These are phyloP conservation scores for Cynocephalus volans DNA, from an alignment of 2,113 vertebrate genomes.

Conservation along the genomic window DNA sequence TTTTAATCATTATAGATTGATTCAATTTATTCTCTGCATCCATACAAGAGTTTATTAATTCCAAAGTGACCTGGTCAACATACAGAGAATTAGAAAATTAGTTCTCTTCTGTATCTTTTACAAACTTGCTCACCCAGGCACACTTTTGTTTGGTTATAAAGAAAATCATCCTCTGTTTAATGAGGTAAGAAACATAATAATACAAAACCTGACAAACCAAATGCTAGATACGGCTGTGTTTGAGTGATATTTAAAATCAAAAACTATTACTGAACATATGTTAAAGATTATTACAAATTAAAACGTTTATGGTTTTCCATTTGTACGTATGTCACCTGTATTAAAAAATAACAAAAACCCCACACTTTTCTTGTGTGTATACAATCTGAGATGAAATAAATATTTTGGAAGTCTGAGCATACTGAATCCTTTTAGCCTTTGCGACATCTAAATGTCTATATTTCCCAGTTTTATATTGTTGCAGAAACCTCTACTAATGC, in stretches of 20 bases:
- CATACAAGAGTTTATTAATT: background rate
- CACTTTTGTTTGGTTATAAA: background rate
- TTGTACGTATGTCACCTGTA: background rate
- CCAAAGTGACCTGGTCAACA: background rate
- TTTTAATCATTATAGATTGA: background rate
- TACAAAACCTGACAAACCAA: slow-evolving; percentile 29
- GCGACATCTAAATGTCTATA: slow-evolving; percentile 12
- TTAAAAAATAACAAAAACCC: background rate
- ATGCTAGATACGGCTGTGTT: background rate
- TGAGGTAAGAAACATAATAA: slow-evolving; percentile 36
- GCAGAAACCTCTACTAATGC: slow-evolving; percentile 22
- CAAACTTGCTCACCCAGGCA: background rate
- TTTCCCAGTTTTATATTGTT: slow-evolving; percentile 45
- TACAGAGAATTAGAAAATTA: slow-evolving; percentile 3
- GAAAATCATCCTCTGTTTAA: background rate
- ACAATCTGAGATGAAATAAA: background rate
- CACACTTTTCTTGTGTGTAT: background rate
- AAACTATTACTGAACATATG: background rate
- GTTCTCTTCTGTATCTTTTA: background rate
- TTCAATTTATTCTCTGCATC: background rate
- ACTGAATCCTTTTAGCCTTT: slow-evolving; percentile 39
- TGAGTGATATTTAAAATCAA: slow-evolving; percentile 37
- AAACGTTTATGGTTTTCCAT: background rate
- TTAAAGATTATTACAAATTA: slow-evolving; percentile 60
- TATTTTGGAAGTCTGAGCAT: background rate